A percentile compares a stretch with the other conserved stretches of the same genome.
phyloP scores from a whole-genome alignment of 1,140 invertebrate species.

The Hormaphis cornu region DNA sequence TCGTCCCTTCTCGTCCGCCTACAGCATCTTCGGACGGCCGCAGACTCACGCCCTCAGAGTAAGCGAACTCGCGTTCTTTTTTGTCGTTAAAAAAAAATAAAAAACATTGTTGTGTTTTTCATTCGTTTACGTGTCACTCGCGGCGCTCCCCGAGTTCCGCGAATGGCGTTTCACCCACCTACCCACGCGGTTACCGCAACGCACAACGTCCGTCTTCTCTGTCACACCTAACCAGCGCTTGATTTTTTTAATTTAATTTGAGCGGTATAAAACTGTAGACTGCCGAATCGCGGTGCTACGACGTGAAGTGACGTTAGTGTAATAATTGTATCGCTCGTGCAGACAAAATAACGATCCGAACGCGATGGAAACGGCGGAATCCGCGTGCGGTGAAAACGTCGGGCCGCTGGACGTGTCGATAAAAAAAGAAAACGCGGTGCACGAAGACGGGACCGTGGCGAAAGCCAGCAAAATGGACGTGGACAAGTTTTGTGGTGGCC shows the following conservation, averaged over 20 bases:
- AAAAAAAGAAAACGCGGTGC: conserved; percentile 10
- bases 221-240: too few relatives aligned
- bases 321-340: neutral
- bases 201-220: too few relatives aligned
- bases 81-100: too few relatives aligned
- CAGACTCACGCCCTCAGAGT: conserved; percentile 18
- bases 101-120: too few relatives aligned
- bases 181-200: too few relatives aligned
- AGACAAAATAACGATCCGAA: conserved; percentile 6
- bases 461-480: conserved; percentile 11
- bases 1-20: conserved; percentile 5
- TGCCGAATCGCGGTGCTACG: too few relatives aligned
- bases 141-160: too few relatives aligned
- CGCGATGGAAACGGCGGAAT: neutral
- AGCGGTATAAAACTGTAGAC: too few relatives aligned
- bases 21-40: conserved; percentile 12
- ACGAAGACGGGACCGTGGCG: neutral
- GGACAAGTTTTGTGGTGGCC: neutral
- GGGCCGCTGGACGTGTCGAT: conserved; percentile 24
- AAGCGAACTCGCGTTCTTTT: neutral
- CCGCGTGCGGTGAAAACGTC: neutral
- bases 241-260: too few relatives aligned
- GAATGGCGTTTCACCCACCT: too few relatives aligned
- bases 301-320: too few relatives aligned
- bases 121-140: too few relatives aligned